Evolutionary conservation across 2,113 vertebrate genomes (phyloP).

Genomic region (Genyomyrus donnyi): DNA sequence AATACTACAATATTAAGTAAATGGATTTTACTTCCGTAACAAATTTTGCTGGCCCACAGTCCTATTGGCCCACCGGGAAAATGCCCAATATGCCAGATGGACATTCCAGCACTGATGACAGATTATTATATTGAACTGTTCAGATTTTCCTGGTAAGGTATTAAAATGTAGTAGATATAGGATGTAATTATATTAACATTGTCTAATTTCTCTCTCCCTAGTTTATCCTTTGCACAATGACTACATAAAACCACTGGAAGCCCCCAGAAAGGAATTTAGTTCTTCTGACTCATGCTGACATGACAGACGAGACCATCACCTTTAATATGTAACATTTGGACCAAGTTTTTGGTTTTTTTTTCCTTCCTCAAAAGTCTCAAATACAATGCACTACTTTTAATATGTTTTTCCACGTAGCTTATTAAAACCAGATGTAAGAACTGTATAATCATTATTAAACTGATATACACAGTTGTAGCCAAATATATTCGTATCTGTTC

Average conservation of each 20-base stretch:
- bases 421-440: neutral
- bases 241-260: constrained; percentile 37
- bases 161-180: neutral
- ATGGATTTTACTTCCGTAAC: neutral
- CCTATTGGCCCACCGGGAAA: neutral
- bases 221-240: constrained; percentile 64
- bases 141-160: neutral
- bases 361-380: neutral
- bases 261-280: neutral
- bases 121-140: neutral
- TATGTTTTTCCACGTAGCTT: neutral
- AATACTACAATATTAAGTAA: neutral
- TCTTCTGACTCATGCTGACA: neutral
- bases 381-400: neutral
- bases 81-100: neutral
- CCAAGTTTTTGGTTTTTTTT: neutral
- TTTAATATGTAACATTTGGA: neutral
- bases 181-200: neutral
- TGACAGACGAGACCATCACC: neutral
- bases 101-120: neutral
- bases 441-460: neutral
- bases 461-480: neutral
- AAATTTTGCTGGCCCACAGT: neutral
- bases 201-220: constrained; percentile 29
- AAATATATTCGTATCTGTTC: neutral